Evolutionary conservation across 2,888 invertebrate genomes (phyloP), one percentile per base, ranked within the genome.

Genomic region (Machimus rusticus): DNA sequence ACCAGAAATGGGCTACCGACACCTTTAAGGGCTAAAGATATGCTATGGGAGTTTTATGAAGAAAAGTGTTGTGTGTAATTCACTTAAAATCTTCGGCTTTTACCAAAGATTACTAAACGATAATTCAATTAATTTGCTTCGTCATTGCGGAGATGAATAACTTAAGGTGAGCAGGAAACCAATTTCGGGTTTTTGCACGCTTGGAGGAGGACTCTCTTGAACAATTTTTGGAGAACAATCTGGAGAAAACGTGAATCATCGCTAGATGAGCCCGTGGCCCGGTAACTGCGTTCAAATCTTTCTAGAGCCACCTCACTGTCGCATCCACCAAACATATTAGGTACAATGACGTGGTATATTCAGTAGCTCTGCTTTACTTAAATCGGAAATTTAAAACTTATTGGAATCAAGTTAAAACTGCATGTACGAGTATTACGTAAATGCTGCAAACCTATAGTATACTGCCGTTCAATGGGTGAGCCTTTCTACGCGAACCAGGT

Each of bases 41-140:
- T 43, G 79, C 39, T 86, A 66, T 34, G n/a, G 19, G 34, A 78
- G 19, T 34, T 51, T 51, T 74, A 39, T 43, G 31, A 46, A 66
- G n/a, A 37, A 51, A 57, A 66, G 78, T 46, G 78, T 78, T 86
- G 87, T 87, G 86, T 87, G 34, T 34, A 34, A 34, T 34, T 34
- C 34, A 87, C 87, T 87, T 86, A 77, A 87, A 86, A 86, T 79
- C 87, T 84, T 85, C 76, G 77, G 31, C 78, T 86, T 87, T 78
- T 78, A 79, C 79, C 79, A 78, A 86, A 55, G 66, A 84, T 85
- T 87, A 87, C 84, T 79, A 87, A 57, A 84, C 79, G 79, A 85
- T 87, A 86, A 87, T 87, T 79, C 74, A 87, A 87, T 87, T 87
- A 87, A 87, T 87, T 77, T 86, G 37, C 85, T 55, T 87, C 78